Evolutionary conservation across 2,797 vertebrate genomes (phyloP).

Genomic region (Tragelaphus oryx): DNA sequence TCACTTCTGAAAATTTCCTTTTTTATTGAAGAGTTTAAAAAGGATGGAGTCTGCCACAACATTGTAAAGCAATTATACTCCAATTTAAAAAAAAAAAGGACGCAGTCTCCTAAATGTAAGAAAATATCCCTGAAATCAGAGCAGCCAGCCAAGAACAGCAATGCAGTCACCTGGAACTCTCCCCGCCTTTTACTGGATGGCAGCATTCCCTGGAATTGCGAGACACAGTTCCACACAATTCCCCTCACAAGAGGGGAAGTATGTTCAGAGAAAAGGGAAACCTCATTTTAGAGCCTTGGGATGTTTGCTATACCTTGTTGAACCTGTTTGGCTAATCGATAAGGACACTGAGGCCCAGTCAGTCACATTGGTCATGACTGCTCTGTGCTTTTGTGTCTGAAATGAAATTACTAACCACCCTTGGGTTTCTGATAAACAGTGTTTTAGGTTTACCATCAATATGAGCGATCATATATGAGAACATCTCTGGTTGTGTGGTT

Average conservation of each 20-base stretch:
- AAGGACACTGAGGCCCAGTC: constrained; percentile 40
- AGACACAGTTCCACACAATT: not conserved
- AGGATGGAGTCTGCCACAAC: not conserved
- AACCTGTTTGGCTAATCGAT: constrained; percentile 13
- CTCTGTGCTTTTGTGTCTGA: not conserved
- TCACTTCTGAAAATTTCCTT: not conserved
- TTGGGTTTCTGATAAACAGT: constrained; percentile 46
- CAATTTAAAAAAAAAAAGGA: not conserved
- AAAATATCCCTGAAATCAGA: not conserved
- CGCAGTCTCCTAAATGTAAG: not conserved
- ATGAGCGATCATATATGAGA: not conserved
- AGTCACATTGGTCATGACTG: not conserved
- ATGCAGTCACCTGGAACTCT: not conserved
- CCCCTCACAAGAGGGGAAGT: not conserved
- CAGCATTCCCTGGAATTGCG: not conserved
- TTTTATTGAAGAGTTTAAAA: not conserved
- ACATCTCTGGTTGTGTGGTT: constrained; percentile 2
- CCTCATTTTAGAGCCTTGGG: not conserved
- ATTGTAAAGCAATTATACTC: not conserved
- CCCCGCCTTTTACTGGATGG: not conserved
- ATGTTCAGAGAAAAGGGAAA: not conserved
- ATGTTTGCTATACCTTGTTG: not conserved
- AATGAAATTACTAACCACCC: constrained; percentile 53
- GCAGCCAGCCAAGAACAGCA: not conserved
- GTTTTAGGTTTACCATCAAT: constrained; percentile 45